Base-by-base conservation (phyloP, 2,797 vertebrate genomes). In the Ciconia nigra region DNA sequence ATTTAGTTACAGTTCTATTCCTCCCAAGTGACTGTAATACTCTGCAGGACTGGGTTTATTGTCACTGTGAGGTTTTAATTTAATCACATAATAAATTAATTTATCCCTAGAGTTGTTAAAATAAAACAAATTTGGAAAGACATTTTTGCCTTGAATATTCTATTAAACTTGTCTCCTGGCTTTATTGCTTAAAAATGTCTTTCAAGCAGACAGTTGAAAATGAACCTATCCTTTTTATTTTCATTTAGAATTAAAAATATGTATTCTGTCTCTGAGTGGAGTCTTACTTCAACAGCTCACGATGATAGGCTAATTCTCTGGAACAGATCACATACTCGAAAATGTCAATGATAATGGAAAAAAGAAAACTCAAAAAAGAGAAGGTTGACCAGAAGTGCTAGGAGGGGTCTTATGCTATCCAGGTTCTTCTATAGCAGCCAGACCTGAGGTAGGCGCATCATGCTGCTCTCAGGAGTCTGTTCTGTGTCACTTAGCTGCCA, bases 261-360 rank as follows among this genome's bases (percentile, higher is more conserved):
- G 4, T 73, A 17, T 82, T 69, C 17, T 90, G 8, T 84, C 52
- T 93, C 35, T 91, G 49, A 96, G 28, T 61, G 55, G 28, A 84
- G 33, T 66, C 78, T 91, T 90, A 55, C 58, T 74, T 89, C 54
- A 76, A 57, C 47, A 88, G 66, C 70, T 94, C 44, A 51, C 9
- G 21, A 59, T 66, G 89, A 95, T 83, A 90, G 70, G 73, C 62
- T 88, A 67, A 72, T 76, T 57, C 41, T 89, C 70, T 83, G 70
- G 47, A 90, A 90, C 21, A 95, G 72, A 83, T 81, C 61, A 63
- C 46, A 42, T 62, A 49, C 62, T 96, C 4, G 13, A 87, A 97
- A 97, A 93, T 90, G 52, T 87, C 82, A 96, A 52, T 49, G 15
- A 19, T 85, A 89, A 90, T 85, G 61, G 51, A 79, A 86, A 87